These are phyloP conservation scores for Actinia tenebrosa DNA, from an alignment of 64 coral and sea anemone genomes.

Conservation along the genomic window DNA sequence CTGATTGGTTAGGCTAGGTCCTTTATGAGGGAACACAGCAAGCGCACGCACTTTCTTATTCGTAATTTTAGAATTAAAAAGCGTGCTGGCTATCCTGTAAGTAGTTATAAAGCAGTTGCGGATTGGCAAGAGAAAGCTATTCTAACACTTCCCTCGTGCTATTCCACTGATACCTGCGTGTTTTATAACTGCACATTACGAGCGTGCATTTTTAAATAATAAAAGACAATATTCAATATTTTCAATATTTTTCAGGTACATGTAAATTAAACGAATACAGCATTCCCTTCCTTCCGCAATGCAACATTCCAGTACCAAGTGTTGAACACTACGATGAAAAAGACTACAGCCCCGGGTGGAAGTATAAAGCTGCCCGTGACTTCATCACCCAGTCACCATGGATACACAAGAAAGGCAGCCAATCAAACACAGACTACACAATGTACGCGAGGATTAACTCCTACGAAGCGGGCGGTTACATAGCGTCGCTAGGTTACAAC, in stretches of 20 bases:
- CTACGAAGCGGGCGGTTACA: slow-evolving; percentile 41
- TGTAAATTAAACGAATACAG: not conserved
- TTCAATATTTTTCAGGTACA: not conserved
- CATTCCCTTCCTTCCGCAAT: not conserved
- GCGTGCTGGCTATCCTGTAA: too few relatives aligned
- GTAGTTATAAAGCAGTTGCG: too few relatives aligned
- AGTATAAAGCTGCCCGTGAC: not conserved
- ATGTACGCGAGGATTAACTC: slow-evolving; percentile 5
- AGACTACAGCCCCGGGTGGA: slow-evolving; percentile 15
- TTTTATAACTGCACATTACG: too few relatives aligned
- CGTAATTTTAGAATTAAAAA: too few relatives aligned
- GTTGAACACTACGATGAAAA: slow-evolving; percentile 23
- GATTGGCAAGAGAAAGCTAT: too few relatives aligned
- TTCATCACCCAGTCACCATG: slow-evolving; percentile 30
- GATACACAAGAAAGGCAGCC: slow-evolving; percentile 32
- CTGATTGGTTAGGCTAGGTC: too few relatives aligned
- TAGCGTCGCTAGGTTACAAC: slow-evolving; percentile 23
- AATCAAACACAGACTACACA: slow-evolving; percentile 51
- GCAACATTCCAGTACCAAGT: not conserved
- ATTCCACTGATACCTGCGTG: too few relatives aligned
- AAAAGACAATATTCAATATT: too few relatives aligned
- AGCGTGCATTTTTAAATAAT: too few relatives aligned
- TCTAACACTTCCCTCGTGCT: too few relatives aligned
- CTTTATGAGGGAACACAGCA: too few relatives aligned
- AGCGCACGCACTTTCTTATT: too few relatives aligned